Percentiles rank a stretch among this genome's conserved stretches.
Conservation (phyloP, 2,113 vertebrate genomes). For the Tragelaphus strepsiceros region DNA sequence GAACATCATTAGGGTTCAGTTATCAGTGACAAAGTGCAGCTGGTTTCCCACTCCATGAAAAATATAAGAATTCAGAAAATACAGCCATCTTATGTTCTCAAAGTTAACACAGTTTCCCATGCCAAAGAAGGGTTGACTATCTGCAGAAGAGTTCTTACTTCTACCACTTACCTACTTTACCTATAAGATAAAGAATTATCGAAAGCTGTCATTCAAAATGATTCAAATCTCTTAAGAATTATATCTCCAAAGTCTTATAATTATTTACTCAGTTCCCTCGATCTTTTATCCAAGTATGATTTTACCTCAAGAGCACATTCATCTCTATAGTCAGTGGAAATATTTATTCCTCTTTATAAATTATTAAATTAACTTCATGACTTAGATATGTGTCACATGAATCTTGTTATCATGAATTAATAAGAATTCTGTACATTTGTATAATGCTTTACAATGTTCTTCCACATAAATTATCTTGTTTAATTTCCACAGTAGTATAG, state of each 20-base stretch:
- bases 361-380: slow-evolving; percentile 66
- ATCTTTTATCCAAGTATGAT: slow-evolving; percentile 36
- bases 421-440: slow-evolving; percentile 45
- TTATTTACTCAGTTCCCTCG: slow-evolving; percentile 19
- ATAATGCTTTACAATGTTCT: slow-evolving; percentile 54
- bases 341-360: slow-evolving; percentile 65
- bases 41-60: background rate
- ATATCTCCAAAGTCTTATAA: background rate
- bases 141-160: background rate
- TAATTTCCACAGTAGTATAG: slow-evolving; percentile 33
- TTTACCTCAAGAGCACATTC: slow-evolving; percentile 22
- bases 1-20: background rate
- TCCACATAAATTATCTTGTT: slow-evolving; percentile 48
- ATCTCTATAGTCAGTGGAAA: slow-evolving; percentile 46
- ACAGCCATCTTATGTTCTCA: background rate
- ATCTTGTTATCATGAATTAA: slow-evolving; percentile 68
- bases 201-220: background rate
- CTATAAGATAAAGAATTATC: background rate
- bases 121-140: background rate
- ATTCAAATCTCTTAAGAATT: background rate
- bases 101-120: background rate
- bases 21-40: background rate
- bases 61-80: background rate
- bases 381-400: slow-evolving; percentile 49
- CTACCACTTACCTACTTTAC: fast-evolving